Percentiles rank a stretch among this genome's conserved stretches.
Evolutionary conservation across 2,113 vertebrate genomes (phyloP).

Genomic region (Sapayoa aenigma): DNA sequence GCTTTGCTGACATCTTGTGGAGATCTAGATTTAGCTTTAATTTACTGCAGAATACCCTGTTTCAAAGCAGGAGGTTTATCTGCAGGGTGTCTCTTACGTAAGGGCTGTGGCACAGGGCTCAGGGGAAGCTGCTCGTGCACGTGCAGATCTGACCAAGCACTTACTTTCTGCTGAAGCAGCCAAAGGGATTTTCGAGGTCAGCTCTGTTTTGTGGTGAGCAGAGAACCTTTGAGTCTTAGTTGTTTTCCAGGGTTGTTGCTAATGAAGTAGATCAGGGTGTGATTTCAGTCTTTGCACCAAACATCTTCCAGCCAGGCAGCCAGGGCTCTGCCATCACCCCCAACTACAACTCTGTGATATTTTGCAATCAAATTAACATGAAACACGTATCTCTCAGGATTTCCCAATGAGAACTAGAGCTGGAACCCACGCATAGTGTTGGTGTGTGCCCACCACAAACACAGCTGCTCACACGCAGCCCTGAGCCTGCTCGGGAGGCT

Average conservation of each 20-base stretch:
- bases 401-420: background rate
- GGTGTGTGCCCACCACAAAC: background rate
- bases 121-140: background rate
- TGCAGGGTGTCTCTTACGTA: background rate
- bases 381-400: background rate
- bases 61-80: background rate
- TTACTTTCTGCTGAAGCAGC: background rate
- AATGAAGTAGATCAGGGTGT: background rate
- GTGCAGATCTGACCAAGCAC: background rate
- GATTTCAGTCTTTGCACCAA: background rate
- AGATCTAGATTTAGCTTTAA: conserved; percentile 13
- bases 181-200: background rate
- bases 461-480: background rate
- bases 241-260: background rate
- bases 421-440: background rate
- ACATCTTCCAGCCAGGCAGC: background rate
- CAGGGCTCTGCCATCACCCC: background rate
- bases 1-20: conserved; percentile 70
- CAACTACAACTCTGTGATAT: background rate
- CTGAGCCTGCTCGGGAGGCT: background rate
- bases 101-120: background rate
- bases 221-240: background rate
- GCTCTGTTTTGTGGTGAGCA: background rate
- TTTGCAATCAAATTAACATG: background rate
- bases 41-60: background rate